These are phyloP conservation scores for Cecropterus lyciades DNA, from an alignment of 1,140 invertebrate species.

Conservation along the genomic window DNA sequence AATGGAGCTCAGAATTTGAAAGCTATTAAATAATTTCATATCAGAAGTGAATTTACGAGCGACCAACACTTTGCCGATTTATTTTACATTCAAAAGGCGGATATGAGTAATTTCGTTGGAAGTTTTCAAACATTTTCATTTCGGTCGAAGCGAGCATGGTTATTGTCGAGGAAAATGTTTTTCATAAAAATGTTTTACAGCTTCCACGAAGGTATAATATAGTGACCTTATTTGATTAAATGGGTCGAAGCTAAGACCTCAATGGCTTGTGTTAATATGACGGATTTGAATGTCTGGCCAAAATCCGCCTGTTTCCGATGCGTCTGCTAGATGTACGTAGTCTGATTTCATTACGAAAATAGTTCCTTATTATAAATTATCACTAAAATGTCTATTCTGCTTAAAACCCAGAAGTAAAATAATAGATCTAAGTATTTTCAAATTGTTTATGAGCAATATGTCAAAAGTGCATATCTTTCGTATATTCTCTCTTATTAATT, in stretches of 20 bases:
- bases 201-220: slow-evolving; percentile 1
- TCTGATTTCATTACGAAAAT: background rate
- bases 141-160: slow-evolving; percentile 17
- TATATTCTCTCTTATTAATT: too few species aligned
- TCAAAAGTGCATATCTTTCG: too few species aligned
- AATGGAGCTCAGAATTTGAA: slow-evolving; percentile 1
- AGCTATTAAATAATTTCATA: slow-evolving; percentile 24
- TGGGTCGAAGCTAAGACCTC: background rate
- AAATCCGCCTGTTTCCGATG: background rate
- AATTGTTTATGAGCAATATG: too few species aligned
- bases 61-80: slow-evolving; percentile 10
- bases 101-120: slow-evolving; percentile 52
- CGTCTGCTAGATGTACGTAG: background rate
- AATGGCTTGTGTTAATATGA: background rate
- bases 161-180: slow-evolving; percentile 35
- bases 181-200: slow-evolving; percentile 14
- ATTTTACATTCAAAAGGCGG: slow-evolving; percentile 39
- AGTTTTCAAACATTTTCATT: slow-evolving; percentile 43
- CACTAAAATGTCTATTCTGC: too few species aligned
- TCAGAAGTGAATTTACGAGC: slow-evolving; percentile 27
- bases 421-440: too few species aligned
- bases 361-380: background rate
- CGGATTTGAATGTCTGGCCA: background rate
- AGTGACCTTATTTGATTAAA: background rate
- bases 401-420: too few species aligned